Base-by-base conservation (phyloP, 2,888 invertebrate genomes). In the Zygaena filipendulae region DNA sequence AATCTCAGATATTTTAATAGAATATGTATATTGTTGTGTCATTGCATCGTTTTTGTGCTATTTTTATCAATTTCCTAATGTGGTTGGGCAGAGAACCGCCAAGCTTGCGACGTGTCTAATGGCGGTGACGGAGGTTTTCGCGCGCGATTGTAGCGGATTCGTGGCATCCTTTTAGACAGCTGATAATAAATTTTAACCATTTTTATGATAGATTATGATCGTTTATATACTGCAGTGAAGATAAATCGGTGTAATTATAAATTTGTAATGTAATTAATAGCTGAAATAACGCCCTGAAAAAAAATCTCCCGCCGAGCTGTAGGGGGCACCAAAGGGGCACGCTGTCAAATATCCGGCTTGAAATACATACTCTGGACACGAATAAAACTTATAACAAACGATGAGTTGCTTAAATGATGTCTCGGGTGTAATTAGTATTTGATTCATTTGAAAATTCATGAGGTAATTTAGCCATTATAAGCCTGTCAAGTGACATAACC, bases 101-200 rank as follows among this genome's bases (percentile, higher is more conserved):
- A 68, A 70, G 72, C 69, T 68, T 59, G 68, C 80, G 75, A 81
- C 80, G 80, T 81, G 80, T 81, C 74, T 72, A 81, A 81, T 81
- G 80, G 81, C 80, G 80, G 67, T 74, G 72, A 74, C 68, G 70
- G 53, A 71, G 61, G 56, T 68, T 75, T 80, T 80, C 77, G 80
- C 81, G 81, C 81, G 79, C 80, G 79, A 74, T 74, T 75, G 61
- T 69, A 70, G 69, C 74, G 70, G 69, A 67, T 77, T 79, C 79
- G 77, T 79, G 79, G 79, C 79, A 79, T 70, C 68, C 74, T 71
- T 77, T 75, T 56, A 40, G 51, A 60, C 69, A 72, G 63, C 71
- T 71, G 67, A 72, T 64, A 57, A 49, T 49, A 44, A 39, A 38
- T 53, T 54, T 61, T 57, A 38, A 32, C 40, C 29, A 42, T 40